phyloP scores from a whole-genome alignment of 2,113 vertebrate species.

The Ochotona curzoniae region DNA sequence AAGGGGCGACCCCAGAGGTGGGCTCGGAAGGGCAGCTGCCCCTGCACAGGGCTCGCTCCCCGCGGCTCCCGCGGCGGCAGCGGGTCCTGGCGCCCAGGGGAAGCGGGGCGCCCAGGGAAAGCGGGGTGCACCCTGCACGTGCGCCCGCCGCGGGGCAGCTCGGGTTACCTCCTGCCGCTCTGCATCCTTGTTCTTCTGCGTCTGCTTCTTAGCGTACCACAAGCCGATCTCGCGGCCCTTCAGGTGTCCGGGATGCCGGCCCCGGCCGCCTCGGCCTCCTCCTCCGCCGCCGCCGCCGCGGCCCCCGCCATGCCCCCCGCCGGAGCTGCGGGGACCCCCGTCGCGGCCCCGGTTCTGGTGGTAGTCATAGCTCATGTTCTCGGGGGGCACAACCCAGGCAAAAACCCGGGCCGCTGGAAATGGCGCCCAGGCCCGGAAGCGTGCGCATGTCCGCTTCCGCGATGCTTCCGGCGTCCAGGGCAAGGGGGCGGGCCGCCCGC shows the following conservation, averaged over 20 bases:
- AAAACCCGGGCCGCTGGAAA: constrained; percentile 54
- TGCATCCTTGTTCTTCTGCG: constrained; percentile 91
- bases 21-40: too few relatives aligned
- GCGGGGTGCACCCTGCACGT: too few relatives aligned
- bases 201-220: constrained; percentile 96
- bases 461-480: constrained; percentile 36
- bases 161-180: constrained; percentile 93
- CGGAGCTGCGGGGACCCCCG: constrained; percentile 45
- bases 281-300: constrained; percentile 81
- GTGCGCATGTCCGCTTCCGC: background rate
- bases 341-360: constrained; percentile 83
- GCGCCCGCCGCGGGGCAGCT: too few relatives aligned
- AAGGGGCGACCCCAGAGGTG: too few relatives aligned
- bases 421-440: constrained; percentile 75
- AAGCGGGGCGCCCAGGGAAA: background rate
- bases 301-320: constrained; percentile 71
- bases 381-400: background rate
- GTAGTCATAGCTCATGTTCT: constrained; percentile 90
- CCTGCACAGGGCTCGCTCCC: too few relatives aligned
- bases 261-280: constrained; percentile 83
- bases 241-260: constrained; percentile 93
- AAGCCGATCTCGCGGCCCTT: constrained; percentile 96
- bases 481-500: background rate
- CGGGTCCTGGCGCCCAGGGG: too few relatives aligned
- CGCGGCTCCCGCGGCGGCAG: too few relatives aligned